Base-by-base conservation (phyloP, 2,113 vertebrate species). In the Crotophaga sulcirostris region DNA sequence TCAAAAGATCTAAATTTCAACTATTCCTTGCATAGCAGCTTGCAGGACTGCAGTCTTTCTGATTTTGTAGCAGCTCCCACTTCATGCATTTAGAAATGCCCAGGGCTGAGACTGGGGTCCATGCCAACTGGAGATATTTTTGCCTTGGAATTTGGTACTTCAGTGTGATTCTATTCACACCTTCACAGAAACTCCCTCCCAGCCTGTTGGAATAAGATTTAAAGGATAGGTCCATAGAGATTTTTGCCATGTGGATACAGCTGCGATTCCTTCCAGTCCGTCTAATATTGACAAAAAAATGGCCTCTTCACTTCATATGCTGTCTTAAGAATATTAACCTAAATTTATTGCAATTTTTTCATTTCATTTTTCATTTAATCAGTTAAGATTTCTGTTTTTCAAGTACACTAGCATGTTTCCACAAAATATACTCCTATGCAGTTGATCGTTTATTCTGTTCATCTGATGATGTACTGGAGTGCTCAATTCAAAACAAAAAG, bases 401-500 rank as follows among this genome's bases (percentile, higher is more conserved):
- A 55, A 68, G 8, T 36, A 28, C 26, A 38, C 18, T 45, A 83
- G 18, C 18, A 17, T 55, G 16, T 70, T 85, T 80, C 42, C 34
- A 52, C 0, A 3, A 70, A 82, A 66, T 23, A 47, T 9, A 23
- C 16, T 62, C 19, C 79, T 55, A 20, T 75, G 40, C 44, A 75
- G 55, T 24, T 64, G 34, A 49, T 85, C 54, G 87, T 97, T 67
- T 64, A 51, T 84, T 92, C 69, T 83, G 54, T 68, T 84, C 73
- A 40, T 2, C 52, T 82, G 84, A 72, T 84, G 85, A 56, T 69
- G 23, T 12, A n/a, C 52, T 87, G 54, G 69, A 95, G 74, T 87
- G 81, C 54, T 84, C n/a, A 56, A 26, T 91, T 66, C 95, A 87
- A 93, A 86, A 75, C 62, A 69, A 92, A 89, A 94, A 91, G 84